Conservation (phyloP, 1,140 invertebrate species). For the Drosophila paulistorum region DNA sequence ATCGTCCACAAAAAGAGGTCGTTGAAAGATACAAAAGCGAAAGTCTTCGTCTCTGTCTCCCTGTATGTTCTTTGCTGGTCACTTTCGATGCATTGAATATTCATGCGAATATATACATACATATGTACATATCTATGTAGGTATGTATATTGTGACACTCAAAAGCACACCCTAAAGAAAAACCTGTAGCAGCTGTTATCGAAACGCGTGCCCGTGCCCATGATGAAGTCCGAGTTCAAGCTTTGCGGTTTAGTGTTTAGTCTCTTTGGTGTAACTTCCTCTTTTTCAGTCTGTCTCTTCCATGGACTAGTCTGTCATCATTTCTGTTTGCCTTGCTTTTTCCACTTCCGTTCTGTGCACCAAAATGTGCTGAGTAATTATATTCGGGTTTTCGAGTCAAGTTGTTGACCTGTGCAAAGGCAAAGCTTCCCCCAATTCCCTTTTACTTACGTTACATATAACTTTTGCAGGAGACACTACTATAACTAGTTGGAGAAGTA, state of each 20-base stretch:
- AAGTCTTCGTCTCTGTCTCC: slow-evolving; percentile 38
- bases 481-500: background rate
- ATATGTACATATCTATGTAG: no score
- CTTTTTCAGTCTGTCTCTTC: no score
- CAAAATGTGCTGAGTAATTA: slow-evolving; percentile 14
- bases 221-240: slow-evolving; percentile 18
- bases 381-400: slow-evolving; percentile 9
- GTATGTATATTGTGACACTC: slow-evolving; percentile 19
- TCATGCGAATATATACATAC: background rate
- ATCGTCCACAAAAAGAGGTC: slow-evolving; percentile 42
- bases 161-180: slow-evolving; percentile 14
- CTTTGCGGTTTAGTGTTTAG: background rate
- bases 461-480: background rate
- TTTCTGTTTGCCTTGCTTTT: slow-evolving; percentile 30
- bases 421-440: background rate
- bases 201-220: slow-evolving; percentile 1
- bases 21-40: slow-evolving; percentile 49
- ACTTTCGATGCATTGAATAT: slow-evolving; percentile 15
- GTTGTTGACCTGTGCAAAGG: slow-evolving; percentile 9
- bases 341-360: slow-evolving; percentile 27
- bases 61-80: background rate
- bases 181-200: slow-evolving; percentile 40
- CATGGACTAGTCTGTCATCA: background rate
- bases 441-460: background rate
- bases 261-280: background rate